Base-by-base conservation (phyloP, 2,113 vertebrate species). In the Elanus axillaris region DNA sequence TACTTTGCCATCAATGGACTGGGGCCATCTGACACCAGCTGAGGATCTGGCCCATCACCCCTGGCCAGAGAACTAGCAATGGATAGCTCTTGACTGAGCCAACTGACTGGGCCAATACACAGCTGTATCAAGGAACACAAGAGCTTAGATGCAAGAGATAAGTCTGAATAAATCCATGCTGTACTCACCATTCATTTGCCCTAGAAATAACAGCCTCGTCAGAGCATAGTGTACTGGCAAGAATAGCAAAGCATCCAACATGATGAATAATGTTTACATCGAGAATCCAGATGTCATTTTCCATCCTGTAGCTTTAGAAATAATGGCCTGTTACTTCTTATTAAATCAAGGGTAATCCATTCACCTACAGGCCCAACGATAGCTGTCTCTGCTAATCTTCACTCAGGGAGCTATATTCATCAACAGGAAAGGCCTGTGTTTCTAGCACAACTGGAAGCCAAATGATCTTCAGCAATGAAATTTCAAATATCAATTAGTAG, bases 241-340 rank as follows among this genome's bases (percentile, higher is more conserved):
- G 74, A 95, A 22, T 15, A 85, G 95, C 93, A 87, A 72, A 81
- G 79, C 91, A 82, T 47, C 93, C 60, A 6, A 97, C 91, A 89
- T 95, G 97, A 97, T 96, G 96, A 97, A 97, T 96, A 96, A 95
- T 95, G 91, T 95, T 97, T 97, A 97, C 93, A 94, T 92, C 66
- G 14, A 60, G 93, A 95, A 96, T 94, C 91, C 95, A 95, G 94
- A 94, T 95, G 95, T 95, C 96, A 95, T 95, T 96, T 96, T 93
- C 96, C 95, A 91, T 96, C 95, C 94, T 78, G 90, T 96, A 93
- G 79, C 91, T 97, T 92, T 90, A 91, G 94, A 95, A 97, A 97
- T 95, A 97, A 96, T 95, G 94, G 75, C 79, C 85, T 97, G 96
- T 93, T 96, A 95, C 94, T 96, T 95, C 91, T 87, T 95, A 93